Evolutionary conservation across 2,888 invertebrate genomes (phyloP).

Genomic region (Camponotus fellah): DNA sequence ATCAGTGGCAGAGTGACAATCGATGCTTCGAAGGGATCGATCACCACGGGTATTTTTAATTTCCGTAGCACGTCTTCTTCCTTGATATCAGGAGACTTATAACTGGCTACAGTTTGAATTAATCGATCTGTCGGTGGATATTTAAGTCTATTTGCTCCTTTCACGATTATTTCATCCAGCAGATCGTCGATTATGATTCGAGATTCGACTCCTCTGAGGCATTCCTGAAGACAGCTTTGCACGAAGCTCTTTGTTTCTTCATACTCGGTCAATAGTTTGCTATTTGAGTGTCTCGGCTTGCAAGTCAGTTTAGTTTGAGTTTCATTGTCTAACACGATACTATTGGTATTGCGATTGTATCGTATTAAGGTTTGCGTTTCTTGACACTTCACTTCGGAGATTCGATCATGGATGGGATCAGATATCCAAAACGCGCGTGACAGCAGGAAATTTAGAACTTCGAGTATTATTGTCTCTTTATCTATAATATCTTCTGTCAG

Average conservation of each 20-base stretch:
- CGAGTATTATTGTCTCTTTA: conserved; percentile 52
- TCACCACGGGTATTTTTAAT: conserved; percentile 59
- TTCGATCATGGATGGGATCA: conserved; percentile 50
- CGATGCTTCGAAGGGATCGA: conserved; percentile 71
- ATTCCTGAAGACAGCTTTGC: conserved; percentile 60
- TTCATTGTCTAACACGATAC: conserved; percentile 65
- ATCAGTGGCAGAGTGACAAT: conserved; percentile 65
- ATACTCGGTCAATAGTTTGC: conserved; percentile 69
- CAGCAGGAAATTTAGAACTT: conserved; percentile 67
- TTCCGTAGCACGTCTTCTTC: conserved; percentile 73
- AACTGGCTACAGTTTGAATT: conserved; percentile 72
- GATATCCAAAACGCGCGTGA: conserved; percentile 74
- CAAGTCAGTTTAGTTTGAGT: conserved; percentile 75
- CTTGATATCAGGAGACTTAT: conserved; percentile 51
- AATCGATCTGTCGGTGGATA: conserved; percentile 64
- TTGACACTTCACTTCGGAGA: conserved; percentile 24
- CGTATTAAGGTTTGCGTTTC: conserved; percentile 68
- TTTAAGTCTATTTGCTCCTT: conserved; percentile 62
- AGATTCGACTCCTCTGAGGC: conserved; percentile 63
- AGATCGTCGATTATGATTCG: conserved; percentile 60
- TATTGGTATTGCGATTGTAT: conserved; percentile 62
- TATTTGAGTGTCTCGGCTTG: conserved; percentile 73
- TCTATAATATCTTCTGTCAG: neutral
- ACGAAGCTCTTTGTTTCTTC: conserved; percentile 61
- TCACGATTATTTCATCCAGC: conserved; percentile 70